Conservation (phyloP, 1,140 invertebrate species). For the Phortica variegata region DNA sequence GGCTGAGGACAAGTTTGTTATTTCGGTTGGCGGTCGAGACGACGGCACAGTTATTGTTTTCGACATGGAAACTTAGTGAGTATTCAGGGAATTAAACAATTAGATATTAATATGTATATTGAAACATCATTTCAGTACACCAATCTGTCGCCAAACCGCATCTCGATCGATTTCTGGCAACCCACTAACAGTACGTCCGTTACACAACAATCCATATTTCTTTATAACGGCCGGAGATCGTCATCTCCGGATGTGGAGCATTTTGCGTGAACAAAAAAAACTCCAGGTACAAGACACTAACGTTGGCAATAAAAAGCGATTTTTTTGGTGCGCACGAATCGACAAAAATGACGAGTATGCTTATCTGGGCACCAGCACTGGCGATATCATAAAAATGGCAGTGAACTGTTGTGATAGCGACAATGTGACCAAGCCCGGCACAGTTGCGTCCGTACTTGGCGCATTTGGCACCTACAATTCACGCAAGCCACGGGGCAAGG, state of each 20-base stretch:
- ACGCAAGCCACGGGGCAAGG: slow-evolving; percentile 44
- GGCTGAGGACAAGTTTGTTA: slow-evolving; percentile 74
- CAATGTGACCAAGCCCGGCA: slow-evolving; percentile 56
- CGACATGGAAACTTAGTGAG: slow-evolving; percentile 65
- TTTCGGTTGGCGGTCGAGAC: slow-evolving; percentile 85
- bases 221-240: slow-evolving; percentile 75
- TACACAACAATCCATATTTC: slow-evolving; percentile 62
- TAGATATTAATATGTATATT: too few species aligned
- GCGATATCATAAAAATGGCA: slow-evolving; percentile 66
- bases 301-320: slow-evolving; percentile 69
- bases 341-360: slow-evolving; percentile 69
- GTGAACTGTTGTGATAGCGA: slow-evolving; percentile 68
- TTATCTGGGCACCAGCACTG: slow-evolving; percentile 81
- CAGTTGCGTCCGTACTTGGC: slow-evolving; percentile 66
- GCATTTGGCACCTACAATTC: slow-evolving; percentile 62
- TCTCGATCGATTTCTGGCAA: slow-evolving; percentile 68
- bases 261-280: slow-evolving; percentile 69
- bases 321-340: slow-evolving; percentile 66
- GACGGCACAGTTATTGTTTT: slow-evolving; percentile 80
- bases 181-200: slow-evolving; percentile 62
- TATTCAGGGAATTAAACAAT: too few species aligned
- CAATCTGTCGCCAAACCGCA: slow-evolving; percentile 68
- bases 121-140: slow-evolving; percentile 45
- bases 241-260: slow-evolving; percentile 72
- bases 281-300: slow-evolving; percentile 71